These are phyloP conservation scores for Chiloscyllium punctatum DNA, from an alignment of 2,797 vertebrate species.

Conservation along the genomic window DNA sequence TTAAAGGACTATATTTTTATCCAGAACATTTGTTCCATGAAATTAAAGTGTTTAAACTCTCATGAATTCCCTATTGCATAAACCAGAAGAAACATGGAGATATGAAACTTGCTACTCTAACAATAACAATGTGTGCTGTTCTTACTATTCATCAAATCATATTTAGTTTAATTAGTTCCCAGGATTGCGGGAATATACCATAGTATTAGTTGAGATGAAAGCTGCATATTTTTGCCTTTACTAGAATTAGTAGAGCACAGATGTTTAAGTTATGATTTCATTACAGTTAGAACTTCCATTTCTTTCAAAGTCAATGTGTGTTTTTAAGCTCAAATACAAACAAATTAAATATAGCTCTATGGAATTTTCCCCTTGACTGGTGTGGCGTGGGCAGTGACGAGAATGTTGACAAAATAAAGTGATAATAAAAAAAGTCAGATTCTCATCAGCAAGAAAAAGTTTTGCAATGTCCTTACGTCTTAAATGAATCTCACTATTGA, in stretches of 20 bases:
- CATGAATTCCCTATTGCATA: background rate
- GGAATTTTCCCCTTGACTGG: too few species aligned
- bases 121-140: background rate
- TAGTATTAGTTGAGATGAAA: background rate
- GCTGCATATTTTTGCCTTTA: background rate
- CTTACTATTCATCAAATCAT: background rate
- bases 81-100: background rate
- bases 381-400: too few species aligned
- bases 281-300: background rate
- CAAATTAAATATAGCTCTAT: background rate
- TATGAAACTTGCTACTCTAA: background rate
- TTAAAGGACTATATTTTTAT: background rate
- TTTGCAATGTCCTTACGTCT: too few species aligned
- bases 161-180: background rate
- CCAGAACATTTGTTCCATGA: background rate
- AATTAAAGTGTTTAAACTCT: background rate
- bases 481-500: too few species aligned
- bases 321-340: background rate
- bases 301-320: background rate
- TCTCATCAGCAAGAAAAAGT: too few species aligned
- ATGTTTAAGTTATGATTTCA: background rate
- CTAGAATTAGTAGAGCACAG: background rate
- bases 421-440: too few species aligned
- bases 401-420: too few species aligned
- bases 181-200: background rate